Percentiles rank a stretch among this genome's conserved stretches.
Conservation (phyloP, 2,888 invertebrate species). For the Cyclophora albipunctata region DNA sequence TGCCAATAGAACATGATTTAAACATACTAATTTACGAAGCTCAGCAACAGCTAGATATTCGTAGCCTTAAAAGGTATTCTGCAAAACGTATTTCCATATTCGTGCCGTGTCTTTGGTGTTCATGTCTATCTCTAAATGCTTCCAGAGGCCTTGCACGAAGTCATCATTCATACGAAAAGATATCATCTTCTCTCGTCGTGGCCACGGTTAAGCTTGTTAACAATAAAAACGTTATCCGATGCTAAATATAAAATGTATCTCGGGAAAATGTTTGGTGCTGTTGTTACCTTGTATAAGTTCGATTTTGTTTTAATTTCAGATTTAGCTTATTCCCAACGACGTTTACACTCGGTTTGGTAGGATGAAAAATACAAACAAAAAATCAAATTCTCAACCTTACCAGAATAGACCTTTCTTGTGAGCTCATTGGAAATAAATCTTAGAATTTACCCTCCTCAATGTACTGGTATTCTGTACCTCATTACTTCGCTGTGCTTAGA, state of each 20-base stretch:
- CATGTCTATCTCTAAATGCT: conserved; percentile 57
- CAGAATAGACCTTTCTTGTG: too few relatives aligned
- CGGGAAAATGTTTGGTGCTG: conserved; percentile 45
- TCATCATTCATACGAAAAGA: conserved; percentile 74
- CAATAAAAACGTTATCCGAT: conserved; percentile 73
- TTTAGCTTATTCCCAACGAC: too few relatives aligned
- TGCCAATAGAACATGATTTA: too few relatives aligned
- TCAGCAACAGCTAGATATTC: conserved; percentile 5
- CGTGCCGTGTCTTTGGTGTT: conserved; percentile 59
- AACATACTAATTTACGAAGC: too few relatives aligned
- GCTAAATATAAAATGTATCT: conserved; percentile 64
- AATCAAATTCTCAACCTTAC: too few relatives aligned
- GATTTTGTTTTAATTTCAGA: conserved; percentile 7
- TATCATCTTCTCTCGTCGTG: conserved; percentile 70
- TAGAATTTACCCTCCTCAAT: too few relatives aligned
- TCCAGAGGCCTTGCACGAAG: conserved; percentile 71
- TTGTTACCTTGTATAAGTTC: conserved; percentile 35
- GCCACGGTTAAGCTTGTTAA: conserved; percentile 69
- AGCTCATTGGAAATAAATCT: too few relatives aligned
- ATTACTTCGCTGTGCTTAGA: too few relatives aligned
- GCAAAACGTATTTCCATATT: conserved; percentile 52
- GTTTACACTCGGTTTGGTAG: too few relatives aligned
- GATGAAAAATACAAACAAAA: too few relatives aligned
- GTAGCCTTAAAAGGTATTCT: conserved; percentile 8
- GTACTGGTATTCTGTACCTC: too few relatives aligned